Evolutionary conservation across 2,113 vertebrate genomes (phyloP).

Genomic region (Phocoena phocoena): DNA sequence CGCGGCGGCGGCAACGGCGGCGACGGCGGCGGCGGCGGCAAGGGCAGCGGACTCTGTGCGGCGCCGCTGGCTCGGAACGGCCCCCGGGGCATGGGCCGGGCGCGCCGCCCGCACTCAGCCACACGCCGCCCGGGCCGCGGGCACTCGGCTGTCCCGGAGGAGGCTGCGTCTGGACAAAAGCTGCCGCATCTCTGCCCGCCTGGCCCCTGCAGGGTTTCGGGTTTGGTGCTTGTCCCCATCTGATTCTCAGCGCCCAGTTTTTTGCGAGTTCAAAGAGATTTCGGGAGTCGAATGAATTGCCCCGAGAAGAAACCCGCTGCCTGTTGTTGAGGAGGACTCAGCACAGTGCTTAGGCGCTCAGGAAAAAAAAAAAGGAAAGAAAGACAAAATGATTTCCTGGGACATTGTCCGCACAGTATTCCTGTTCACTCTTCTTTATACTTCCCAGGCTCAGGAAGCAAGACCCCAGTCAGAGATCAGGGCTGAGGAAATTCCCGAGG

Average conservation of each 20-base stretch:
- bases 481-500: constrained; percentile 89
- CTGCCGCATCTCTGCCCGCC: constrained; percentile 29
- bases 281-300: constrained; percentile 67
- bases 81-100: constrained; percentile 52
- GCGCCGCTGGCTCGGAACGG: constrained; percentile 18
- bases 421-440: constrained; percentile 74
- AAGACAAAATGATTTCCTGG: constrained; percentile 64
- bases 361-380: not conserved
- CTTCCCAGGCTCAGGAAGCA: constrained; percentile 81
- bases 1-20: not conserved
- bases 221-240: not conserved
- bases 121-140: constrained; percentile 68
- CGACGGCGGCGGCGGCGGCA: not conserved
- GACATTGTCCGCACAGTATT: constrained; percentile 56
- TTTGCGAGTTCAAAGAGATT: not conserved
- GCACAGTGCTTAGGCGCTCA: not conserved
- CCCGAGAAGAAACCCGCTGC: constrained; percentile 13
- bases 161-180: constrained; percentile 71
- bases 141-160: constrained; percentile 53
- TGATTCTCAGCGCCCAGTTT: not conserved
- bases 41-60: not conserved
- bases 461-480: constrained; percentile 53
- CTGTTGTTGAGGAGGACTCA: constrained; percentile 35
- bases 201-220: not conserved
- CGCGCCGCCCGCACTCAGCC: constrained; percentile 50